phyloP scores from a whole-genome alignment of 2,888 invertebrate genomes.

The Rhyacophila evoluta region DNA sequence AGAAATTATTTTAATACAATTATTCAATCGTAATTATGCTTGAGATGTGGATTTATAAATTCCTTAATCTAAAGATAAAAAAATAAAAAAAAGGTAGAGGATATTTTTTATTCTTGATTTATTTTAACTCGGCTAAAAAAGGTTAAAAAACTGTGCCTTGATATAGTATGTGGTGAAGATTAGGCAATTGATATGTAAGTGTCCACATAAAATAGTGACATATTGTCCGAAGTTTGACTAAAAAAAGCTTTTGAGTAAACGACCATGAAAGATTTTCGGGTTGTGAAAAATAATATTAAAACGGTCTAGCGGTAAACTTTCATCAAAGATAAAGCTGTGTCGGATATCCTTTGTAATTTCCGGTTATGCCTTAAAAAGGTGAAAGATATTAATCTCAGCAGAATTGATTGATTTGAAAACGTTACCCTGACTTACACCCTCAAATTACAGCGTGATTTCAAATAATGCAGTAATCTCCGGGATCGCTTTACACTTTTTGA shows the following conservation, averaged over 20 bases:
- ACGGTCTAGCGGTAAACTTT: background rate
- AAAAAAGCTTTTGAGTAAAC: background rate
- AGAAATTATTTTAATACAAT: too few relatives aligned
- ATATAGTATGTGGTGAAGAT: background rate
- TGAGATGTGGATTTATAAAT: too few relatives aligned
- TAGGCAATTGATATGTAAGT: background rate
- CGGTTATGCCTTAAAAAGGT: slow-evolving; percentile 10
- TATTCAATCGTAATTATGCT: too few relatives aligned
- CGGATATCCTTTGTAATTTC: slow-evolving; percentile 19
- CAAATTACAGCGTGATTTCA: background rate
- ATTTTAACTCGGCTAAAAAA: too few relatives aligned
- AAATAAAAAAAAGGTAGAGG: too few relatives aligned
- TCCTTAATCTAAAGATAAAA: too few relatives aligned
- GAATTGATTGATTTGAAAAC: background rate
- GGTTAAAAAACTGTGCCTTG: background rate
- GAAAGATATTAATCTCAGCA: background rate
- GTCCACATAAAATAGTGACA: background rate
- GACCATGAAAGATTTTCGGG: background rate
- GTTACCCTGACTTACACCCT: background rate
- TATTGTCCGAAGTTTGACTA: slow-evolving; percentile 1
- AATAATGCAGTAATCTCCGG: background rate
- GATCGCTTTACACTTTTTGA: background rate
- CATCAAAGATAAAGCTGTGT: slow-evolving; percentile 7
- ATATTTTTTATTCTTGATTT: too few relatives aligned
- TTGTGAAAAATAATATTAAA: background rate